These are phyloP conservation scores for Orthosia incerta DNA, from an alignment of 2,888 invertebrate species.

Conservation along the genomic window DNA sequence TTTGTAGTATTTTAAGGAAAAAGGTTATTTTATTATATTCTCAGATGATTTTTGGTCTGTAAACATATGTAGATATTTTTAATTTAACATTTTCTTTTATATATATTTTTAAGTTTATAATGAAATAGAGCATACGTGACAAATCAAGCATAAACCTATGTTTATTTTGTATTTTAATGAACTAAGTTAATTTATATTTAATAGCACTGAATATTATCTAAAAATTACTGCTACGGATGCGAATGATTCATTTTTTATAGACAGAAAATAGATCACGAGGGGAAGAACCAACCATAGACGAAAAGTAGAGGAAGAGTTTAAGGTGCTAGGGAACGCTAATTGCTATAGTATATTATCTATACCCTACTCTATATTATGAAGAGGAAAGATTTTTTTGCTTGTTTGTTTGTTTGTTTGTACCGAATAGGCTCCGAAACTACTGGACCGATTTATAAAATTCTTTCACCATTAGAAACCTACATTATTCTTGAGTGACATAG, in stretches of 20 bases:
- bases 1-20: neutral
- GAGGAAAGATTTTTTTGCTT: too few species aligned
- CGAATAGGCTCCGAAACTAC: too few species aligned
- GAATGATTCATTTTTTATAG: neutral
- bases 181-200: conserved; percentile 5
- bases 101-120: neutral
- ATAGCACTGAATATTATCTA: neutral
- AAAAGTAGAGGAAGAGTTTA: neutral
- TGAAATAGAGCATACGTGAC: neutral
- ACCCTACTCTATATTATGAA: too few species aligned
- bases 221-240: conserved; percentile 1
- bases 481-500: too few species aligned
- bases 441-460: too few species aligned
- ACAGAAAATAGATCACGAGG: neutral
- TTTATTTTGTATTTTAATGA: conserved; percentile 4
- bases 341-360: too few species aligned
- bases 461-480: too few species aligned
- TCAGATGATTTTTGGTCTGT: neutral
- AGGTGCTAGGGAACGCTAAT: neutral
- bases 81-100: neutral
- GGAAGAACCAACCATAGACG: neutral
- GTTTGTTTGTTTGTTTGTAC: too few species aligned
- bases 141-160: neutral
- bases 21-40: neutral
- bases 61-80: neutral